Percentiles rank a stretch among this genome's conserved stretches.
phyloP scores from a whole-genome alignment of 2,113 vertebrate species.

The Emydocephalus ijimae region DNA sequence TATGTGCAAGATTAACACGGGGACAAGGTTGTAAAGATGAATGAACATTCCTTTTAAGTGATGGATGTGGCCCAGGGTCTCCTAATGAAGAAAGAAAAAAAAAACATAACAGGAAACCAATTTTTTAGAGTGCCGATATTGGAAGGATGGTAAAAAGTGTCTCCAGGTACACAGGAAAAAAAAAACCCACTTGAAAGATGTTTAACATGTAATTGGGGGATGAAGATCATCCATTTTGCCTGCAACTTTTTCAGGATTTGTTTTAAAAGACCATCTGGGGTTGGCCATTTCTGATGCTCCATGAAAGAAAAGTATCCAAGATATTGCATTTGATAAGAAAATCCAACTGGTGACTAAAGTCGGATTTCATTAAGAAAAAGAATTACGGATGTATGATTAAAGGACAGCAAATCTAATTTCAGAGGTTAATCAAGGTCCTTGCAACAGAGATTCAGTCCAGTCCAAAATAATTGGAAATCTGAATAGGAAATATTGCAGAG shows the following conservation, averaged over 20 bases:
- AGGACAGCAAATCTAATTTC: background rate
- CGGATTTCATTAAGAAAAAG: background rate
- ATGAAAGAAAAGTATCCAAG: too few relatives aligned
- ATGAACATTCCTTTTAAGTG: too few relatives aligned
- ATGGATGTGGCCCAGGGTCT: too few relatives aligned
- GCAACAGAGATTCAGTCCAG: background rate
- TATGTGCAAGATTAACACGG: too few relatives aligned
- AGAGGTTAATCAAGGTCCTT: background rate
- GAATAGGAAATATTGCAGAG: background rate
- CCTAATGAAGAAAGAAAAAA: too few relatives aligned
- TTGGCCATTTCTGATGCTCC: background rate
- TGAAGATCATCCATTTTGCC: slow-evolving; percentile 17
- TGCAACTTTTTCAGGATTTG: background rate
- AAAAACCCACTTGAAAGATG: too few relatives aligned
- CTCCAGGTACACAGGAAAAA: too few relatives aligned
- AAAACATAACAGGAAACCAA: too few relatives aligned
- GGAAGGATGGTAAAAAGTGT: too few relatives aligned
- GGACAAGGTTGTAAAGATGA: too few relatives aligned
- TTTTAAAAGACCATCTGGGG: background rate
- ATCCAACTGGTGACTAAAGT: background rate
- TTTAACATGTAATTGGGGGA: too few relatives aligned
- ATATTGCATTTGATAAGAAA: background rate
- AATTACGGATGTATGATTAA: background rate
- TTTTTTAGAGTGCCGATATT: too few relatives aligned
- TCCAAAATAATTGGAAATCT: background rate